Evolutionary conservation across 2,888 invertebrate genomes (phyloP), one percentile per base, ranked within the genome.

Genomic region (Andrena dorsata): DNA sequence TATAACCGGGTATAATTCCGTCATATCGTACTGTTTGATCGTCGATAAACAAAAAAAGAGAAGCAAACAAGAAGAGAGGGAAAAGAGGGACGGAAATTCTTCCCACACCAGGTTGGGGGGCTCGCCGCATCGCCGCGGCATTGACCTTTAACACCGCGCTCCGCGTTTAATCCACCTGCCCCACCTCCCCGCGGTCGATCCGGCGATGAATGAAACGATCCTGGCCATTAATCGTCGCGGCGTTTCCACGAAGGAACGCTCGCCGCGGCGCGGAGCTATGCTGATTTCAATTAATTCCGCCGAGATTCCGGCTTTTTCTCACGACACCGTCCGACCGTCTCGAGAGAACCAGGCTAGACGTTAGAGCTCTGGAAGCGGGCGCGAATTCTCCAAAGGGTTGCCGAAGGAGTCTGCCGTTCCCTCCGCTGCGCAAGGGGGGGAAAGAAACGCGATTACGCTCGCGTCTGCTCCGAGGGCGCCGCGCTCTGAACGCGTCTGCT

Each of bases 251-350:
- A 84, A 88, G 83, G 77, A 86, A 86, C 84, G 87, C 80, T 72
- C 49, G 80, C 51, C 77, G 58, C 80, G 71, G 70, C 82, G 81
- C 79, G 81, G 84, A 90, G 87, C 86, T 90, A 90, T 89, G 89
- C 90, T 89, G 89, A 88, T 90, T 90, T 90, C 89, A 88, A 90
- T 90, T 89, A 90, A 90, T 90, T 84, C 88, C 80, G 49, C 78
- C 56, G 83, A 85, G 84, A 86, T 89, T 88, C 85, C 89, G n/a
- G 68, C 69, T 86, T 90, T 88, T 83, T 87, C 66, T 66, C 81
- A 41, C 70, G 76, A 61, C 41, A 41, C 41, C 41, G 41, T 16
- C 63, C 47, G 47, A 13, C 32, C n/a, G 16, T 28, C 23, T 35
- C 41, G 56, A 23, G 61, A 26, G 68, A 65, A 65, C 28, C 16